Base-by-base conservation (phyloP, 2,113 vertebrate species). In the Trematomus loennbergii region DNA sequence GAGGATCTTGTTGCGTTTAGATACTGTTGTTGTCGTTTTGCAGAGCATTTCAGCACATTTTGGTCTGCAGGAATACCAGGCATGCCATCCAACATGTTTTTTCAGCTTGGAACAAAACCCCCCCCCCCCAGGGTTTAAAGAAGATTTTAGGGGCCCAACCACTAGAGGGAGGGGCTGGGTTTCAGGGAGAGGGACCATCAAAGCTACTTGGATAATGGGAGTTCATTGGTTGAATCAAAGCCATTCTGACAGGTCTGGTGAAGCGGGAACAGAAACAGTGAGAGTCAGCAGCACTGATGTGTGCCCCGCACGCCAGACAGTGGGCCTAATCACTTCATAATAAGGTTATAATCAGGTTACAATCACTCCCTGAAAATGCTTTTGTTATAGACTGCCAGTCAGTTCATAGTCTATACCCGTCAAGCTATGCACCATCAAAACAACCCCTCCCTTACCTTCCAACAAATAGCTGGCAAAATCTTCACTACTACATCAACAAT, bases 161-260 rank as follows among this genome's bases (percentile, higher is more conserved):
- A 40, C 36, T 29, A 40, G 3, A 74, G 75, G 80, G 80, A 64
- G 79, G 86, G 84, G 83, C 16, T 43, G n/a, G 46, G 22, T 48
- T 74, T 79, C 74, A 80, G 85, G 65, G 82, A 85, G 60, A 76
- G 72, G 68, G 57, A 63, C 68, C 80, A 59, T 60, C 66, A 85
- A 82, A 83, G 77, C 87, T 84, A 81, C 86, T 88, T 89, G 84
- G 81, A 92, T 91, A 92, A 92, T 82, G 83, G 91, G 75, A 46
- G 81, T 71, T 84, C 89, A 92, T 91, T 90, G 80, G 79, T 84
- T 91, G 91, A 91, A 89, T 84, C 78, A 29, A 72, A 93, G 58
- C 20, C 1, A 17, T 89, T 59, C 87, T 92, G 92, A 93, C 92
- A 87, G 91, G 85, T 90, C 74, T 89, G 90, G 78, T 92, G 90